A percentile compares a stretch with the other conserved stretches of the same genome.
Conservation (phyloP, 2,888 invertebrate species). For the Noctua janthe region DNA sequence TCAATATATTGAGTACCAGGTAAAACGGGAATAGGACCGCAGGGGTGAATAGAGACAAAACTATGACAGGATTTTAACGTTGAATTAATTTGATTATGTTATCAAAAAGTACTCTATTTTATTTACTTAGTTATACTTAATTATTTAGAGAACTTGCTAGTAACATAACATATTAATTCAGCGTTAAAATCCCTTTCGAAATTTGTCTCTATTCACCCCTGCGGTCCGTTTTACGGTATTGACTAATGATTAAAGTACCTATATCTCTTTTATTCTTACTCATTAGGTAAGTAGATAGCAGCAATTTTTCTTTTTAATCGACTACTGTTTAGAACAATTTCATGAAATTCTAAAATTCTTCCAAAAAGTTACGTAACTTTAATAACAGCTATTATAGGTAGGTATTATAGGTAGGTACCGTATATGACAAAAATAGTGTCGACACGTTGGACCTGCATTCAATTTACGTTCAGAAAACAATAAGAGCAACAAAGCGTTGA, state of each 20-base stretch:
- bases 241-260: neutral
- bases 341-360: neutral
- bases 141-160: no score
- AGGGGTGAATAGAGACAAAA: no score
- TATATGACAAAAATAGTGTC: neutral
- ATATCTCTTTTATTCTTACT: neutral
- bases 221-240: neutral
- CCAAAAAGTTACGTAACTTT: no score
- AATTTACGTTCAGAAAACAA: constrained; percentile 38
- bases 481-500: constrained; percentile 13
- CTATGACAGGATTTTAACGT: no score
- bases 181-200: no score
- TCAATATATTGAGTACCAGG: neutral
- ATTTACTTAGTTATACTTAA: no score
- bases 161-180: no score
- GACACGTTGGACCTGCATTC: constrained; percentile 18
- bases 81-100: no score
- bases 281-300: neutral
- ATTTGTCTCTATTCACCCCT: no score
- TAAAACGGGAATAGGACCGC: no score
- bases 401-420: neutral
- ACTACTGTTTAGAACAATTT: neutral
- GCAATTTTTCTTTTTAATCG: neutral
- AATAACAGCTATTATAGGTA: neutral
- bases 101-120: no score